These are phyloP conservation scores for Hapalemur alaotrensis DNA, from an alignment of 2,797 vertebrate genomes.

Conservation along the genomic window DNA sequence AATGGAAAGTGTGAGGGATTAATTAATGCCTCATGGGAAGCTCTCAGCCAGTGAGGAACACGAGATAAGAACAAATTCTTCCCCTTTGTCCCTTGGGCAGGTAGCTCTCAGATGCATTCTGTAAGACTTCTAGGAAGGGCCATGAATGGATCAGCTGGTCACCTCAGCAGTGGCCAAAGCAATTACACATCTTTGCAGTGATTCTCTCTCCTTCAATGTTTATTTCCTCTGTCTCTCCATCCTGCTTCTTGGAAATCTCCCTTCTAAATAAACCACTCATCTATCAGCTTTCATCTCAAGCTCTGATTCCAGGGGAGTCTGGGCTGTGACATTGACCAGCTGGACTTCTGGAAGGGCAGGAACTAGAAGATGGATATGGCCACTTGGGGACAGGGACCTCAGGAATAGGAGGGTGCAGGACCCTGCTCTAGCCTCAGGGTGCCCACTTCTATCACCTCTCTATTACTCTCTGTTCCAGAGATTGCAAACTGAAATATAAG, in stretches of 20 bases:
- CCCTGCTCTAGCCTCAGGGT: not conserved
- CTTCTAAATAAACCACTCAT: not conserved
- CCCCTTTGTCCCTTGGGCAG: not conserved
- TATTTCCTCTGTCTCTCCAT: not conserved
- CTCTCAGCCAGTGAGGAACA: not conserved
- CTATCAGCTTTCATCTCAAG: not conserved
- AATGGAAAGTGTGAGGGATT: not conserved
- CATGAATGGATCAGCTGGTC: not conserved
- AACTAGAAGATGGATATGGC: not conserved
- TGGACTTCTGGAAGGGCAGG: not conserved
- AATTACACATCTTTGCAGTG: not conserved
- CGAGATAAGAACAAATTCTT: not conserved
- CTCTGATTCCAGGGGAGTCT: not conserved
- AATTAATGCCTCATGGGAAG: not conserved
- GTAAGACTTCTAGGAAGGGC: not conserved
- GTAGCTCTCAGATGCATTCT: not conserved
- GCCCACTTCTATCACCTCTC: not conserved
- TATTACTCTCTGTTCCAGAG: not conserved
- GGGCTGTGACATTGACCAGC: not conserved
- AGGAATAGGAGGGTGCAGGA: not conserved
- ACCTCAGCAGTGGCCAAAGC: too few species aligned
- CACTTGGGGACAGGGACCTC: not conserved
- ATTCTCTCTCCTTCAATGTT: not conserved
- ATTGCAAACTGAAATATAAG: not conserved
- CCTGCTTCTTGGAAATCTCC: not conserved